Percentiles rank a stretch among this genome's conserved stretches.
Conservation (phyloP, 1,140 invertebrate genomes). For the Temnothorax longispinosus region DNA sequence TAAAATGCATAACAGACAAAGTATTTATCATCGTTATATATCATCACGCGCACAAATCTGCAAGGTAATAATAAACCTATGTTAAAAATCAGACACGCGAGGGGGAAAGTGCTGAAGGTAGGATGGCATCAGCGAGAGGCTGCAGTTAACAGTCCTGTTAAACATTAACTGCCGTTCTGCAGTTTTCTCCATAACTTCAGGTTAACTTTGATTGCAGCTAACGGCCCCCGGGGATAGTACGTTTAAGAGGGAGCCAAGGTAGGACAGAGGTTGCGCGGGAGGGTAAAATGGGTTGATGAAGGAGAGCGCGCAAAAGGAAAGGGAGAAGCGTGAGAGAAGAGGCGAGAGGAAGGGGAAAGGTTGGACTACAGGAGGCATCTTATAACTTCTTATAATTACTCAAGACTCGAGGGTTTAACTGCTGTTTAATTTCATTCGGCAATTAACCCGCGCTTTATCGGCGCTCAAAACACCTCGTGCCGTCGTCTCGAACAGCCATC, state of each 20-base stretch:
- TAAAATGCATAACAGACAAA: neutral
- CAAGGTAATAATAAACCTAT: neutral
- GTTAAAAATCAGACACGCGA: constrained; percentile 50
- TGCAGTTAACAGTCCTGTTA: constrained; percentile 85
- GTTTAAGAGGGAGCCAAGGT: constrained; percentile 76
- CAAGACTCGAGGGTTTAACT: constrained; percentile 82
- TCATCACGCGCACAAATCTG: neutral
- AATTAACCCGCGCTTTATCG: constrained; percentile 83
- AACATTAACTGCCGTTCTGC: constrained; percentile 84
- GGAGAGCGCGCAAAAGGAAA: constrained; percentile 62
- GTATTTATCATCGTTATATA: constrained; percentile 3
- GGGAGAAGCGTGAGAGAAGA: constrained; percentile 7
- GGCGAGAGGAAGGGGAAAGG: constrained; percentile 31
- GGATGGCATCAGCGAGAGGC: constrained; percentile 61
- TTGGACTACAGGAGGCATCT: constrained; percentile 74
- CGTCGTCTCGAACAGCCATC: constrained; percentile 58
- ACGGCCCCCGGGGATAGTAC: constrained; percentile 82
- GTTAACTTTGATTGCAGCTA: constrained; percentile 85
- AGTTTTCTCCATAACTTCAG: constrained; percentile 84
- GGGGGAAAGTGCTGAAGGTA: constrained; percentile 39
- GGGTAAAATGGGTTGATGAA: constrained; percentile 74
- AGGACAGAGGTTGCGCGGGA: constrained; percentile 61
- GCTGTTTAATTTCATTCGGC: constrained; percentile 84
- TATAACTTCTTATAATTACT: constrained; percentile 85
- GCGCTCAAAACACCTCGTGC: constrained; percentile 74